Evolutionary conservation across 2,113 vertebrate genomes (phyloP).

Genomic region (Nothoprocta perdicaria): DNA sequence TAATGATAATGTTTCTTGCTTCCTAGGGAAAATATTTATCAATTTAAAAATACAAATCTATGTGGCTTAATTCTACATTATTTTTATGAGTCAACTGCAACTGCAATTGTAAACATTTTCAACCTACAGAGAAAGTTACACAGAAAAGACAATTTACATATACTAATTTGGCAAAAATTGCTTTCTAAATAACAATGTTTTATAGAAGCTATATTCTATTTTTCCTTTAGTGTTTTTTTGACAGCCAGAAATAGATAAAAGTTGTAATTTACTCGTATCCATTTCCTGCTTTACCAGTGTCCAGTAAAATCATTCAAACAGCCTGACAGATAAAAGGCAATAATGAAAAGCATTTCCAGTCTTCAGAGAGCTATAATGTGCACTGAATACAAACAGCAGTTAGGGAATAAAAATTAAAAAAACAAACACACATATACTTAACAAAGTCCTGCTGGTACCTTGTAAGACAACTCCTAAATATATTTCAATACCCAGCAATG

Average conservation of each 20-base stretch:
- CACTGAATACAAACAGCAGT: constrained; percentile 56
- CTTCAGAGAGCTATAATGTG: constrained; percentile 62
- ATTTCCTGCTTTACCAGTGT: constrained; percentile 68
- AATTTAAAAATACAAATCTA: constrained; percentile 11
- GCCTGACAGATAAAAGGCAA: constrained; percentile 72
- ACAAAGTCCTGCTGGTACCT: constrained; percentile 1
- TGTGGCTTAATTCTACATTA: constrained; percentile 5
- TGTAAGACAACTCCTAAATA: constrained; percentile 34
- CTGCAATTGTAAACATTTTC: constrained; percentile 38
- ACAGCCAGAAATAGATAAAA: constrained; percentile 71
- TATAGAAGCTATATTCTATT: constrained; percentile 48
- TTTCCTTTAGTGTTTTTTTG: constrained; percentile 71
- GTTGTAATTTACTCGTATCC: constrained; percentile 75
- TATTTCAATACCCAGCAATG: constrained; percentile 49
- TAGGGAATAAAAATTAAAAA: constrained; percentile 39
- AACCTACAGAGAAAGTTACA: constrained; percentile 48
- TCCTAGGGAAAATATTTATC: constrained; percentile 36
- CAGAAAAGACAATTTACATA: constrained; percentile 62
- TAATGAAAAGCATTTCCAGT: constrained; percentile 70
- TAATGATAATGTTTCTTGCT: background rate
- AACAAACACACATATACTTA: background rate
- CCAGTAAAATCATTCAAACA: constrained; percentile 76
- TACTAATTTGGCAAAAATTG: constrained; percentile 71
- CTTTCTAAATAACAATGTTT: constrained; percentile 68
- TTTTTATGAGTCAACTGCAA: constrained; percentile 59